Evolutionary conservation across 2,797 vertebrate species (phyloP).

Genomic region (Cuculus canorus): DNA sequence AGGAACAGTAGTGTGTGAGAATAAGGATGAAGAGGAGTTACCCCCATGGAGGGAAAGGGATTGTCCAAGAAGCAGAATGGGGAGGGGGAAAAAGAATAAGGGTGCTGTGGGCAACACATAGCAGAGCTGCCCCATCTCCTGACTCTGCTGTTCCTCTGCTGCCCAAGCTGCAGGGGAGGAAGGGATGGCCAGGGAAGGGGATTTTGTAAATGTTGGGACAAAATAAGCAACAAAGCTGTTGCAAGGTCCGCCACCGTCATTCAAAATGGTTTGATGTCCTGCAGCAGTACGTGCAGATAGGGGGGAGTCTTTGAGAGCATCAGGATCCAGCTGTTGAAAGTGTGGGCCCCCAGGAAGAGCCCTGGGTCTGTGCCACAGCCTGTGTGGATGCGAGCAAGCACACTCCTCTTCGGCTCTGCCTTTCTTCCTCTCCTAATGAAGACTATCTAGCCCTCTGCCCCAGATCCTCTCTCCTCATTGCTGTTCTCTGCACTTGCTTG

Average conservation of each 20-base stretch:
- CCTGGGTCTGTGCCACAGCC: background rate
- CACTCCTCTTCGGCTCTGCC: rapidly evolving
- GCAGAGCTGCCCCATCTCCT: background rate
- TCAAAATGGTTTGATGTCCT: background rate
- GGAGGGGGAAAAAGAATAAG: background rate
- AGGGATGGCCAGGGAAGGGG: background rate
- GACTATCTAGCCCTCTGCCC: background rate
- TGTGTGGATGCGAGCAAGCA: background rate
- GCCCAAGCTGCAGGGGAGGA: background rate
- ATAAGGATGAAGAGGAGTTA: background rate
- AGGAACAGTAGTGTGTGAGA: background rate
- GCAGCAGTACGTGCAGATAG: background rate
- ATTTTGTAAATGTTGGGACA: background rate
- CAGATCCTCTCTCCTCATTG: background rate
- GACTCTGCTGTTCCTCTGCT: background rate
- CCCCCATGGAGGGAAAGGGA: background rate
- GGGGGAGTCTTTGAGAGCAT: background rate
- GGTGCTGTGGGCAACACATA: background rate
- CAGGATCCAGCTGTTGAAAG: background rate
- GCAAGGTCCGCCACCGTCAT: background rate
- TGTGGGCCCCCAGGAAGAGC: background rate
- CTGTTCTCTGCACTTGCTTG: background rate
- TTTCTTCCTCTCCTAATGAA: background rate
- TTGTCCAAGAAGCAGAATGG: background rate
- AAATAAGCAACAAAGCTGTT: background rate